phyloP scores from a whole-genome alignment of 2,888 invertebrate species.

The Linnaemya tessellans region DNA sequence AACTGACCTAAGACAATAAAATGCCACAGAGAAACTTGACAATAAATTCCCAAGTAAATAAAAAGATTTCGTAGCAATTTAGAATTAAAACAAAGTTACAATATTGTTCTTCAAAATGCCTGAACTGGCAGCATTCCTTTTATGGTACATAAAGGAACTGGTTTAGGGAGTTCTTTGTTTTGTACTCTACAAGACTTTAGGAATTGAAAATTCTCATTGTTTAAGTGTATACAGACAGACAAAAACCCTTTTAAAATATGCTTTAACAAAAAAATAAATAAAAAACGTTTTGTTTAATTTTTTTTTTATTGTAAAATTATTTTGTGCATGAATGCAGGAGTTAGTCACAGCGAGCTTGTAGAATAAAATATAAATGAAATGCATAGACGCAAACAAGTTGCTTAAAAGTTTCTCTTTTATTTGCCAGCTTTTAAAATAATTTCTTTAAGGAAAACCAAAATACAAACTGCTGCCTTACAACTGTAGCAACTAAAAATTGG shows the following conservation, averaged over 20 bases:
- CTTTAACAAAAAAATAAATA: constrained; percentile 32
- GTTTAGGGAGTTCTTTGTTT: constrained; percentile 47
- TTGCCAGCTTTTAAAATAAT: constrained; percentile 40
- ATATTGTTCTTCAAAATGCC: not conserved
- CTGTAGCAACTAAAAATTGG: constrained; percentile 18
- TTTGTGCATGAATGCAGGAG: constrained; percentile 45
- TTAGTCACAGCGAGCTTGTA: not conserved
- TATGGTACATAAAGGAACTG: constrained; percentile 48
- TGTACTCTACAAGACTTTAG: constrained; percentile 7
- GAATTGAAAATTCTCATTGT: constrained; percentile 39
- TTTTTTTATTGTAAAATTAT: constrained; percentile 23
- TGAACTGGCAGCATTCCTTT: constrained; percentile 45
- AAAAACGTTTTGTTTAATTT: not conserved
- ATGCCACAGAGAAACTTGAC: not conserved
- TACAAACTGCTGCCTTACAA: constrained; percentile 20
- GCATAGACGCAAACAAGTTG: constrained; percentile 47
- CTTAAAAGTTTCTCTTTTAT: constrained; percentile 55
- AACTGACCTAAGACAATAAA: constrained; percentile 24
- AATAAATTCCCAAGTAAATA: not conserved
- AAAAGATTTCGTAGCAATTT: not conserved
- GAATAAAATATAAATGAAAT: constrained; percentile 20
- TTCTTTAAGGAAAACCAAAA: constrained; percentile 23
- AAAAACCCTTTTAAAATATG: constrained; percentile 16
- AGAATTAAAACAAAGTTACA: constrained; percentile 3
- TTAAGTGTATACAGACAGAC: constrained; percentile 43